Conservation (phyloP, 2,888 invertebrate genomes). For the Nephrotoma flavescens region DNA sequence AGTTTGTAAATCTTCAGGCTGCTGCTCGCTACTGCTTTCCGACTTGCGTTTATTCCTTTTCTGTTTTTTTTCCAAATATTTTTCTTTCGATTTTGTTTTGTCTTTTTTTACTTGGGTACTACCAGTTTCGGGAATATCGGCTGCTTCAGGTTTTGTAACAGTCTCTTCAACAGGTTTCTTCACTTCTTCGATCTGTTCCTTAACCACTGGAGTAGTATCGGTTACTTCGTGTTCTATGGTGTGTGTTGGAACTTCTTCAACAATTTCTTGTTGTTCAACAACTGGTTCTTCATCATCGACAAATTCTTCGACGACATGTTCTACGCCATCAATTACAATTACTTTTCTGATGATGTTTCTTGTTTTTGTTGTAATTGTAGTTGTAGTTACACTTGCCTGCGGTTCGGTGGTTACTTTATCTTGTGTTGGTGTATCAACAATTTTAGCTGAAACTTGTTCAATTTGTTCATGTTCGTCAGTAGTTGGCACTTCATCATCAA, state of each 20-base stretch:
- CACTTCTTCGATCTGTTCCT: too few species aligned
- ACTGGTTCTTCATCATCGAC: conserved; percentile 40
- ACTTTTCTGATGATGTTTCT: conserved; percentile 60
- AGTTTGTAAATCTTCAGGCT: neutral
- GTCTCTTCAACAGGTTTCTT: neutral
- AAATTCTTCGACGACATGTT: conserved; percentile 67
- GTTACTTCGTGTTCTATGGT: neutral
- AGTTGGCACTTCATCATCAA: conserved; percentile 38
- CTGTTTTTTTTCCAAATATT: neutral
- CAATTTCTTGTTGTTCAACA: neutral
- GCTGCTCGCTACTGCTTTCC: neutral
- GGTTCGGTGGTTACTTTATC: neutral
- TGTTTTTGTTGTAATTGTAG: conserved; percentile 50
- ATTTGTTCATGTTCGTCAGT: neutral
- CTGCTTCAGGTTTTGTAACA: too few species aligned
- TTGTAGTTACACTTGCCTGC: neutral
- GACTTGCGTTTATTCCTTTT: neutral
- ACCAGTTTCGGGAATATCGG: too few species aligned
- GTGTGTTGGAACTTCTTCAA: neutral
- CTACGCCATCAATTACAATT: conserved; percentile 68
- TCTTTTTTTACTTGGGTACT: neutral
- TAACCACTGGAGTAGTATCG: neutral
- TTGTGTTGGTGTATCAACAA: neutral
- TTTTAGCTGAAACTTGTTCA: neutral
- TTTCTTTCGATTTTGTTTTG: neutral